Evolutionary conservation across 2,113 vertebrate species (phyloP).

Genomic region (Morphnarchus princeps): DNA sequence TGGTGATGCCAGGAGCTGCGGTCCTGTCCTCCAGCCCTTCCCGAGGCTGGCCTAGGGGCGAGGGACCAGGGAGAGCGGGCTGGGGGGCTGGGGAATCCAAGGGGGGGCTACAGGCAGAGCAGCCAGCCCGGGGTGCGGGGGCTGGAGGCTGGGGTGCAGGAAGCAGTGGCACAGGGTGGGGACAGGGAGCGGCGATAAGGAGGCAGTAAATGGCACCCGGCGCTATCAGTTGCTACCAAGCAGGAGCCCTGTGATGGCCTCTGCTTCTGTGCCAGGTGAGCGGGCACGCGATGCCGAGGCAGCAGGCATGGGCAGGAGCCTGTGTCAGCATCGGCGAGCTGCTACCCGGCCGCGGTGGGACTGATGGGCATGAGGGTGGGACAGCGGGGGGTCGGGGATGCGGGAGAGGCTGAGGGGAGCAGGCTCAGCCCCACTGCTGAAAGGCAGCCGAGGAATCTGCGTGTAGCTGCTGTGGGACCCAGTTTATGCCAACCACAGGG

Average conservation of each 20-base stretch:
- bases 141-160: background rate
- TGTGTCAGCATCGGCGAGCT: fast-evolving
- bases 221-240: background rate
- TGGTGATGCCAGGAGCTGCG: fast-evolving
- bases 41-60: background rate
- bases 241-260: background rate
- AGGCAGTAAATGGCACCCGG: background rate
- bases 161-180: background rate
- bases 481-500: fast-evolving
- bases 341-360: fast-evolving
- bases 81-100: too few species aligned
- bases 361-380: background rate
- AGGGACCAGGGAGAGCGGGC: background rate
- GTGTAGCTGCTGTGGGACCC: background rate
- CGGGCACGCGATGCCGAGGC: background rate
- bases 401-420: background rate
- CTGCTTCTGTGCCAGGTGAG: background rate
- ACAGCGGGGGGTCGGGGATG: too few species aligned
- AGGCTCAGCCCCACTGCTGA: background rate
- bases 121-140: fast-evolving
- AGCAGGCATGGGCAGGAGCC: fast-evolving
- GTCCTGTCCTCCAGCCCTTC: background rate
- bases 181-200: background rate
- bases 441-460: background rate
- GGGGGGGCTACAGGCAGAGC: background rate